Base-by-base conservation (phyloP, 2,888 invertebrate species). In the Athalia rosae region DNA sequence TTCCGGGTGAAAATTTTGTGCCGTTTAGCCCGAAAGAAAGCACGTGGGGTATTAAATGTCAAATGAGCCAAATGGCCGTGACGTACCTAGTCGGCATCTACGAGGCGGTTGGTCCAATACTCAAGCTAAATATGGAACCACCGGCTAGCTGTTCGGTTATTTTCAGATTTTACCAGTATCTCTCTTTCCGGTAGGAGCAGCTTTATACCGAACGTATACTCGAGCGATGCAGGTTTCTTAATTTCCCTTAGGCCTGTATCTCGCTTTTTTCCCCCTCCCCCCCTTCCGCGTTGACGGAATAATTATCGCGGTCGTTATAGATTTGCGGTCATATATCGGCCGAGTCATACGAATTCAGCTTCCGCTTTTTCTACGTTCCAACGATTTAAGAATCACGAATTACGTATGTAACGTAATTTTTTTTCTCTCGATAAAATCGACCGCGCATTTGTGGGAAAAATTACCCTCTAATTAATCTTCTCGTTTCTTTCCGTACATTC, bases 51-150 rank as follows among this genome's bases (percentile, higher is more conserved):
- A 83, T 83, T 83, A 79, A 81, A 79, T 83, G 83, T 83, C 82
- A 82, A 77, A 77, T 71, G 77, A 78, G 83, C 82, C 81, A 81
- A 77, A 77, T 71, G 77, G 76, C 80, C 77, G 62, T 79, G 79
- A 79, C 79, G 79, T 79, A 28, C 28, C 28, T 28, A 58, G 73
- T 41, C 53, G 47, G 58, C 78, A 67, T 64, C 78, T 77, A 47
- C 67, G 63, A 74, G 64, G 74, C 50, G 79, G 77, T 78, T 76
- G 79, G 78, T 80, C 81, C 81, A 80, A 84, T 81, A 53, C 76
- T 79, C 81, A 81, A 79, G 80, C 85, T 85, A 85, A 85, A 84
- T 85, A 83, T 83, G 83, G 85, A 84, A 85, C 84, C 82, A 82
- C 83, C 79, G 76, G 78, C 80, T 80, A 82, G 80, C 81, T 81